A percentile compares a stretch with the other conserved stretches of the same genome.
Conservation (phyloP, 2,888 invertebrate genomes). For the Lithosia quadra region DNA sequence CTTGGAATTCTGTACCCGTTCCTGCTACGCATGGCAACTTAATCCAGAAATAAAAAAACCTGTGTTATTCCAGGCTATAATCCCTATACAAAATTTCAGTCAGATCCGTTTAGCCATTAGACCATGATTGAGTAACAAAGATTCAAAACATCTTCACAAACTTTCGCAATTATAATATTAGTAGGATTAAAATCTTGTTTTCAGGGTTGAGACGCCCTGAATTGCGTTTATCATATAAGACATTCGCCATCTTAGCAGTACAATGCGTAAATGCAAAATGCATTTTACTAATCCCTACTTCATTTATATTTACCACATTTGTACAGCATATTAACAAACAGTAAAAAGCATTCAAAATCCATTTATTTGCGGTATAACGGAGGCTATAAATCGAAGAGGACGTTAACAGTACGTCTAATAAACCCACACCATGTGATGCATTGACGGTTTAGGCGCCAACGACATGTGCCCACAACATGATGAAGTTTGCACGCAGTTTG, state of each 20-base stretch:
- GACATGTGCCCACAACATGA: conserved; percentile 28
- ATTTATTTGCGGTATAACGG: neutral
- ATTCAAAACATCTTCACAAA: no score
- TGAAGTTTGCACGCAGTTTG: conserved; percentile 41
- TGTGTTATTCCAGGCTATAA: no score
- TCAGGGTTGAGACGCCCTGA: no score
- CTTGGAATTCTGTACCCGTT: no score
- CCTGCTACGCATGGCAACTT: no score
- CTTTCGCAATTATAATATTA: no score
- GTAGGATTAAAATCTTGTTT: no score
- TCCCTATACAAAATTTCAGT: no score
- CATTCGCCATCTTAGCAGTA: neutral
- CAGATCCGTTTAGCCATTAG: no score
- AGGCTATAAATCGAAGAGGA: conserved; percentile 20
- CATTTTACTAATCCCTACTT: neutral
- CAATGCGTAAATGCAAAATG: neutral
- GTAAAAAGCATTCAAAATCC: neutral
- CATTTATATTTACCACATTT: neutral
- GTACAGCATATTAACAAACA: neutral
- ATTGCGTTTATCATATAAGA: no score
- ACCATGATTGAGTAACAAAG: no score
- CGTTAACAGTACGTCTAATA: conserved; percentile 37
- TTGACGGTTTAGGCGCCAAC: conserved; percentile 27
- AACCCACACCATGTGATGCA: conserved; percentile 39
- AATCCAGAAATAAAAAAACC: no score